Conservation (phyloP, 2,888 invertebrate species). For the Dysmachus trigonus region DNA sequence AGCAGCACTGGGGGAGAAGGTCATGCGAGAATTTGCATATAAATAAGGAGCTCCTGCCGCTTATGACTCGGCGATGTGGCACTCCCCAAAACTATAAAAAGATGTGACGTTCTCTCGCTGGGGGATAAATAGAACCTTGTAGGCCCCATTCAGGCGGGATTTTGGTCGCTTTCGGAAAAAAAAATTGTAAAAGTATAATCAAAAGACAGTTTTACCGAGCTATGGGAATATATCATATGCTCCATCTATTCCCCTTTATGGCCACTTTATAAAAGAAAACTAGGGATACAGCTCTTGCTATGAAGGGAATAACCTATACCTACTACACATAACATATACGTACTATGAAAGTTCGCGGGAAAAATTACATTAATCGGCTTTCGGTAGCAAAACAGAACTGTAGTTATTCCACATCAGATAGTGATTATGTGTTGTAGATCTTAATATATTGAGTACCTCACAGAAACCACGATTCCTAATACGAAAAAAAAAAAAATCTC, state of each 20-base stretch:
- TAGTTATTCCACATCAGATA: background rate
- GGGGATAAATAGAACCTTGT: background rate
- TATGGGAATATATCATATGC: background rate
- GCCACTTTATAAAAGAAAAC: background rate
- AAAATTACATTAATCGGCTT: background rate
- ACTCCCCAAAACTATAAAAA: background rate
- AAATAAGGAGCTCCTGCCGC: background rate
- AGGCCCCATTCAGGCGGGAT: background rate
- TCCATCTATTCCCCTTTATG: background rate
- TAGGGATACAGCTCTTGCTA: background rate
- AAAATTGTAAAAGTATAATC: background rate
- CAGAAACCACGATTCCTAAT: too few species aligned
- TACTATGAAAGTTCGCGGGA: background rate
- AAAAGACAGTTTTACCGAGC: background rate
- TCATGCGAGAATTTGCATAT: constrained; percentile 10
- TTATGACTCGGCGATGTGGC: background rate
- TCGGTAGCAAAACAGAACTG: background rate
- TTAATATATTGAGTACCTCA: background rate
- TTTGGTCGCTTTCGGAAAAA: background rate
- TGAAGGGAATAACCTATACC: background rate
- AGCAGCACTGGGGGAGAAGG: background rate
- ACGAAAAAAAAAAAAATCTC: too few species aligned
- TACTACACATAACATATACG: too few species aligned
- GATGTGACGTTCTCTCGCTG: background rate
- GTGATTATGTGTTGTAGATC: background rate